A percentile compares a stretch with the other conserved stretches of the same genome.
Conservation (phyloP, 2,888 invertebrate species). For the Lasioglossum marginatum region DNA sequence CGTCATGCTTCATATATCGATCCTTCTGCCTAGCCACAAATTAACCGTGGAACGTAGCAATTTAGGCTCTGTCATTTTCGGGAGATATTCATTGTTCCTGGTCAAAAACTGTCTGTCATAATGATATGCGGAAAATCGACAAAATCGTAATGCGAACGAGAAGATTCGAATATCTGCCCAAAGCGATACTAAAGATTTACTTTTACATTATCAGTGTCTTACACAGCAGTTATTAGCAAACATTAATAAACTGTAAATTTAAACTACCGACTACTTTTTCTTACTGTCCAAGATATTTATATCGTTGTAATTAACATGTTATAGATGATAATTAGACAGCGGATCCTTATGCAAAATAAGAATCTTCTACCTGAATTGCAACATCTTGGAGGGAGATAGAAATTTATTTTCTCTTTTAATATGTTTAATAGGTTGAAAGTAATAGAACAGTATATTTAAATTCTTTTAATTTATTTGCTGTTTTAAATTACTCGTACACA, state of each 20-base stretch:
- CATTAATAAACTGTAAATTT: neutral
- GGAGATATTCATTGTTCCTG: neutral
- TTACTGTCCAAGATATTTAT: neutral
- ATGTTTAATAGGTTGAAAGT: no score
- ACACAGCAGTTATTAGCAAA: neutral
- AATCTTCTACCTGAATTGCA: no score
- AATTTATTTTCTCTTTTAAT: no score
- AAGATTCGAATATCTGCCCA: neutral
- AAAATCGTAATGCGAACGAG: neutral
- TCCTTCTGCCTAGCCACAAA: conserved; percentile 56
- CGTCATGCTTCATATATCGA: conserved; percentile 60
- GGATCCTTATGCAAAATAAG: no score
- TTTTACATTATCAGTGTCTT: neutral
- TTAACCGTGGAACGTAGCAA: conserved; percentile 47
- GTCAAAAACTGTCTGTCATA: neutral
- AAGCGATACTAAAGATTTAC: neutral
- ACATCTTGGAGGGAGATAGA: no score
- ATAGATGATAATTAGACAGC: neutral
- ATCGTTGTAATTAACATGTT: neutral
- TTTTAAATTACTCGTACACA: no score
- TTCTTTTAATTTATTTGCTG: no score
- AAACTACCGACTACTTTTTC: neutral
- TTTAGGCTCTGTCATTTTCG: conserved; percentile 24
- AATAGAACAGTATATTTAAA: no score
- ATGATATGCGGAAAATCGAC: neutral